Evolutionary conservation across 2,888 invertebrate genomes (phyloP), one percentile per base, ranked within the genome.

Genomic region (Caenorhabditis sp.): DNA sequence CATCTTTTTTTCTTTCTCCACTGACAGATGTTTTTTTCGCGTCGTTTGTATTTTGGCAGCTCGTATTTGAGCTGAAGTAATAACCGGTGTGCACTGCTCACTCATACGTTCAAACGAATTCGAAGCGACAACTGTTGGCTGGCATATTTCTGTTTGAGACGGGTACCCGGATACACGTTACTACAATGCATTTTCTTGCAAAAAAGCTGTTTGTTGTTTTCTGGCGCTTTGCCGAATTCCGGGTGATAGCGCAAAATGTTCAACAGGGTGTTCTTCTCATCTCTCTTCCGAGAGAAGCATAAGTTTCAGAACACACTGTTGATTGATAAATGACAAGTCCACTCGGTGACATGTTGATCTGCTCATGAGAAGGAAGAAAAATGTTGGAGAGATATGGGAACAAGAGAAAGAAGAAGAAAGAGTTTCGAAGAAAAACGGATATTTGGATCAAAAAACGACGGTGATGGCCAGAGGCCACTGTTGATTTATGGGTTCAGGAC

Each of bases 311-410:
- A 63, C 63, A 56, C 47, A 51, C 24, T 38, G 61, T 54, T 79
- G 79, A 79, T 77, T 69, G 77, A 76, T 70, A 70, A 70, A 77
- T 77, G 77, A 79, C 79, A 79, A 56, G 51, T 79, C 54, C 47
- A 70, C 41, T 61, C 54, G 24, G 26, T 38, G 47, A 68, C 69
- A 54, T 77, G 69, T 44, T 51, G 35, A 24, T 63, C 41, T 63
- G 41, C 26, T 59, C 16, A 59, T n/a, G 31, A 44, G 47, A 47
- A 77, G 51, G 70, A 70, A 19, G 77, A 5, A 64, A 51, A 70
- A 41, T 22, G 10, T 8, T 19, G n/a, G 54, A 61, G 31, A 49
- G 63, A 44, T 44, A 63, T n/a, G n/a, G n/a, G n/a, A 16, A 35
- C 24, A 38, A 19, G 49, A 64, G 59, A 51, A 2, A 63, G 28